These are phyloP conservation scores for Podabrus alpinus DNA, from an alignment of 2,888 invertebrate genomes.

Conservation along the genomic window DNA sequence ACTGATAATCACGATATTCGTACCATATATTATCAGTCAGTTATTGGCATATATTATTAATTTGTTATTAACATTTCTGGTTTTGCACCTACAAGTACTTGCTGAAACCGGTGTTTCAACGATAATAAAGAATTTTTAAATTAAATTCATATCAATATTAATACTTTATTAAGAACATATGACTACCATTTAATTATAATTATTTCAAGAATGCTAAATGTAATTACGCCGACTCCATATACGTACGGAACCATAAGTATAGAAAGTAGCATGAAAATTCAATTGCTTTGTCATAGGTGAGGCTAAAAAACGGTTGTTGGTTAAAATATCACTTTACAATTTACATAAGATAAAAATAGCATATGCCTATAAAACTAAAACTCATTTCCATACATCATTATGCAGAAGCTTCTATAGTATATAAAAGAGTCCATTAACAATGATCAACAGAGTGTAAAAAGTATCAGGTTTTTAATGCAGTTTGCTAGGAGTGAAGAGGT, in stretches of 20 bases:
- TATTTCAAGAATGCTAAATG: background rate
- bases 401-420: constrained; percentile 37
- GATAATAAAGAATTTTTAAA: background rate
- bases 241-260: background rate
- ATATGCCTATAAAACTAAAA: constrained; percentile 23
- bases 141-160: background rate
- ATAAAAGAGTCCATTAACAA: constrained; percentile 55
- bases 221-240: background rate
- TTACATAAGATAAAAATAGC: constrained; percentile 27
- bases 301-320: constrained; percentile 7
- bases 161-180: background rate
- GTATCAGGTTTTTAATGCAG: constrained; percentile 54
- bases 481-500: constrained; percentile 45
- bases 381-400: constrained; percentile 43
- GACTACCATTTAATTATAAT: background rate
- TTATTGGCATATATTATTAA: background rate
- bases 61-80: background rate
- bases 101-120: background rate
- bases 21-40: background rate
- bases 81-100: background rate
- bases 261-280: constrained; percentile 5
- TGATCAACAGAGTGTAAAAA: constrained; percentile 54
- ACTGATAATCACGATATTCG: background rate
- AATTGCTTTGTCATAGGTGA: constrained; percentile 7
- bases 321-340: constrained; percentile 27